phyloP scores from a whole-genome alignment of 2,797 vertebrate species.

The Schizothorax lantsangensis region DNA sequence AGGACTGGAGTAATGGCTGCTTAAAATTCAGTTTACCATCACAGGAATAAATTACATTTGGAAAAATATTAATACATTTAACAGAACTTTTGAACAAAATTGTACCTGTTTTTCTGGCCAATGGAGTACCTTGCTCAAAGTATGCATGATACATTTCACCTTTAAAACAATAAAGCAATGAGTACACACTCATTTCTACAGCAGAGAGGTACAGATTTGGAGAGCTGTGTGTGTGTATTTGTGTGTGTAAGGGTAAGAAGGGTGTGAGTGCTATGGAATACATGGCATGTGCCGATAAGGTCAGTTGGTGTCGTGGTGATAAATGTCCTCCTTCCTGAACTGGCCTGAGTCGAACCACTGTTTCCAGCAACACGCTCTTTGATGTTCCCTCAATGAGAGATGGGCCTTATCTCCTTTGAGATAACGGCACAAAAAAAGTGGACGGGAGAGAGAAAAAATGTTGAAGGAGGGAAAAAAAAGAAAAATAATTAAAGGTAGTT shows the following conservation, averaged over 20 bases:
- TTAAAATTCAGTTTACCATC: not conserved
- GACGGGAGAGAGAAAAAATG: slow-evolving; percentile 44
- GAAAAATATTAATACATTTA: not conserved
- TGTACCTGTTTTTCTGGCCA: not conserved
- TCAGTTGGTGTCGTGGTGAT: slow-evolving; percentile 76
- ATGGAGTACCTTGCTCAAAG: not conserved
- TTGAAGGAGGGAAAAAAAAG: slow-evolving; percentile 60
- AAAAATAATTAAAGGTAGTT: slow-evolving; percentile 61
- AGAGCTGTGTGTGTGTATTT: slow-evolving; percentile 35
- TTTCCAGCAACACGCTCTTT: slow-evolving; percentile 70
- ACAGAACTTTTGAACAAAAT: not conserved
- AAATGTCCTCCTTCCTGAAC: slow-evolving; percentile 78
- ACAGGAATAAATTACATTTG: not conserved
- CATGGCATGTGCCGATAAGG: slow-evolving; percentile 73
- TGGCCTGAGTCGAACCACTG: slow-evolving; percentile 64
- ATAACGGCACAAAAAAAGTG: slow-evolving; percentile 68
- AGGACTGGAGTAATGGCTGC: not conserved
- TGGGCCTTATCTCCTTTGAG: slow-evolving; percentile 76
- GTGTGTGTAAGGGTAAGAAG: slow-evolving; percentile 49
- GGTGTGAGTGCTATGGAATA: slow-evolving; percentile 64
- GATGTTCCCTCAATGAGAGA: slow-evolving; percentile 71
- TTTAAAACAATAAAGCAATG: slow-evolving; percentile 15
- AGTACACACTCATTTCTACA: slow-evolving; percentile 43
- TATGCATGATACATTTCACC: not conserved
- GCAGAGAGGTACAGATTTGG: slow-evolving; percentile 39